Conservation (phyloP, 23 tunicate species). For the Oikopleura dioica region DNA sequence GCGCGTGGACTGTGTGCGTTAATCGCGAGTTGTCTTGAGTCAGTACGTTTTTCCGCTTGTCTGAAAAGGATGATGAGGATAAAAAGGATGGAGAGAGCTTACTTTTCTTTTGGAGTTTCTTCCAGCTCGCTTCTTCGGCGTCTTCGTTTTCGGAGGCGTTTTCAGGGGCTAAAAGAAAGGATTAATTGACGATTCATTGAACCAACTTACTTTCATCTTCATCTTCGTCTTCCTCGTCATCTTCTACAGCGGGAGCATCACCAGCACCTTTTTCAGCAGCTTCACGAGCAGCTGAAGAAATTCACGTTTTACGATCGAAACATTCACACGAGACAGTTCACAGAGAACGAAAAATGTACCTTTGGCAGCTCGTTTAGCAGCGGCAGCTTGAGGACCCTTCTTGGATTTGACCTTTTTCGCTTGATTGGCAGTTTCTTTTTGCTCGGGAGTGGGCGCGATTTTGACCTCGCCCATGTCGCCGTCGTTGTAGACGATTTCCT, state of each 20-base stretch:
- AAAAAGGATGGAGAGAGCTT: too few relatives aligned
- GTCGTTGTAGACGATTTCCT: not conserved
- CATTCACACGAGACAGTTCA: too few relatives aligned
- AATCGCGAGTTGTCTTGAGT: not conserved
- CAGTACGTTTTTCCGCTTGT: not conserved
- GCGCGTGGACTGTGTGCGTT: constrained; percentile 89
- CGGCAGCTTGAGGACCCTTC: not conserved
- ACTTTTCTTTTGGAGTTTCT: not conserved
- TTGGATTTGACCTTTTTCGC: not conserved
- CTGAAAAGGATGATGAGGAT: too few relatives aligned
- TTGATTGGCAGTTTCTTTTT: not conserved
- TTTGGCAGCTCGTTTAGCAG: not conserved
- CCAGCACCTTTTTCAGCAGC: constrained; percentile 18
- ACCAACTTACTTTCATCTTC: constrained; percentile 36
- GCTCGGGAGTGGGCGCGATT: not conserved
- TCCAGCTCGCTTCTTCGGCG: not conserved
- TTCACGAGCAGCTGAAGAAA: not conserved
- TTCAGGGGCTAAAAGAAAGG: not conserved
- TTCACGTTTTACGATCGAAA: too few relatives aligned
- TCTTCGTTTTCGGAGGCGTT: not conserved
- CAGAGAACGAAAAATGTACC: too few relatives aligned
- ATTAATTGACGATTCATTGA: not conserved
- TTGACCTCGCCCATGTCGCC: not conserved
- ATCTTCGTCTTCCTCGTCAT: constrained; percentile 18
- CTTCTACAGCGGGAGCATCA: constrained; percentile 12